A percentile compares a stretch with the other conserved stretches of the same genome.
Conservation (phyloP, 2,113 vertebrate species). For the Brachirus orientalis region DNA sequence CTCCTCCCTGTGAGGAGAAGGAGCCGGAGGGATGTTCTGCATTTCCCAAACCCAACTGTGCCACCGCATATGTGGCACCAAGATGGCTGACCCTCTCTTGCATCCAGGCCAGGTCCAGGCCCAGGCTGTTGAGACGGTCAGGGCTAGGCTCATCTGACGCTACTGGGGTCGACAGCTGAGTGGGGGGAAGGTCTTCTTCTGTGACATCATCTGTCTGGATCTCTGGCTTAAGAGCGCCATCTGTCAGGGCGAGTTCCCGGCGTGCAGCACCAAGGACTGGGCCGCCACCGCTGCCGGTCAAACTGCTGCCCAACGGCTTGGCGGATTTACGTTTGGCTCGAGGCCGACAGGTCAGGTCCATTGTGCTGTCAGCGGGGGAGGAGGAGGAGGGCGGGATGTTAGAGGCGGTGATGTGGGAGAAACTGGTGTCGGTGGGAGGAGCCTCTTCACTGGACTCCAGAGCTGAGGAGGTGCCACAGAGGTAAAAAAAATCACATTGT, state of each 20-base stretch:
- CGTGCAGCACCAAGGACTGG: not conserved
- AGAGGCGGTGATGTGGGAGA: slow-evolving; percentile 11
- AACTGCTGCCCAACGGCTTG: slow-evolving; percentile 19
- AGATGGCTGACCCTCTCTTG: slow-evolving; percentile 73
- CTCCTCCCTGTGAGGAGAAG: slow-evolving; percentile 56
- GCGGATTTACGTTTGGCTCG: slow-evolving; percentile 43
- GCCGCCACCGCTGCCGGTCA: not conserved
- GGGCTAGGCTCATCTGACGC: slow-evolving; percentile 50
- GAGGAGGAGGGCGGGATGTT: slow-evolving; percentile 12
- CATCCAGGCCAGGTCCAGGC: slow-evolving; percentile 75
- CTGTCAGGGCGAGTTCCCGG: slow-evolving; percentile 23
- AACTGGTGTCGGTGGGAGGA: slow-evolving; percentile 1
- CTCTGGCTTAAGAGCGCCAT: slow-evolving; percentile 50
- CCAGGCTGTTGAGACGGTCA: slow-evolving; percentile 59
- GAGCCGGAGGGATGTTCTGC: slow-evolving; percentile 58
- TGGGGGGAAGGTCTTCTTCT: slow-evolving; percentile 37
- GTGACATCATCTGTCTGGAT: slow-evolving; percentile 23
- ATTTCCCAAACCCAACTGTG: slow-evolving; percentile 65
- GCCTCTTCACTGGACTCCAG: slow-evolving; percentile 46
- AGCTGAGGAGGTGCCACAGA: slow-evolving; percentile 24
- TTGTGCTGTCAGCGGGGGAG: slow-evolving; percentile 29
- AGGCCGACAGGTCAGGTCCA: slow-evolving; percentile 61
- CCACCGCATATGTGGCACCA: slow-evolving; percentile 68
- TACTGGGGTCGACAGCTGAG: slow-evolving; percentile 37
- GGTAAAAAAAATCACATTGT: not conserved